Percentiles rank a stretch among this genome's conserved stretches.
Evolutionary conservation across 2,888 invertebrate species (phyloP).

Genomic region (Lochmaea capreae): DNA sequence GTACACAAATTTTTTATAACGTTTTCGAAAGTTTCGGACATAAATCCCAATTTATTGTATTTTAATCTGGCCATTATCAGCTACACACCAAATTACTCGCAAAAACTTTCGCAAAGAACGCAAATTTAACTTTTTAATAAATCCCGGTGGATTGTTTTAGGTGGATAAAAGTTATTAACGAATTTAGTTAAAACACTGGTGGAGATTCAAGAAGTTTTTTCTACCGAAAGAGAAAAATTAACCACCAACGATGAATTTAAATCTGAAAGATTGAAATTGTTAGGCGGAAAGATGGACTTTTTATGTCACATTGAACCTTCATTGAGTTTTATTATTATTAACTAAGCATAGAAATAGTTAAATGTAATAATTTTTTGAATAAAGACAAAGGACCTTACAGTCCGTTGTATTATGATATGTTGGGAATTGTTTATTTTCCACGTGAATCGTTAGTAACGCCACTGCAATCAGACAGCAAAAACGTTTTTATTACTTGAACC

Average conservation of each 20-base stretch:
- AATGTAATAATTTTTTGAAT: too few species aligned
- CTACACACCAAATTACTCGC: slow-evolving; percentile 5
- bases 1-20: too few species aligned
- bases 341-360: too few species aligned
- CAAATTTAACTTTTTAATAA: slow-evolving; percentile 14
- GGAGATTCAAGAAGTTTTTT: background rate
- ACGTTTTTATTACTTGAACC: background rate
- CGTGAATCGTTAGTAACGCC: background rate
- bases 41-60: slow-evolving; percentile 14
- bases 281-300: too few species aligned
- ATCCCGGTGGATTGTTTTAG: background rate
- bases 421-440: too few species aligned
- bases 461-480: background rate
- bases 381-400: too few species aligned
- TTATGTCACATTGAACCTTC: too few species aligned
- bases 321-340: too few species aligned
- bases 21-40: background rate
- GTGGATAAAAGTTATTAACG: background rate
- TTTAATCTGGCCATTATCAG: slow-evolving; percentile 19
- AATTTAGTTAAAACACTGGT: background rate
- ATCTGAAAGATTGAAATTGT: background rate
- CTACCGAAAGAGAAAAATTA: background rate
- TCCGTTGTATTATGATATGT: too few species aligned
- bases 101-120: slow-evolving; percentile 19
- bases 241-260: background rate